phyloP scores from a whole-genome alignment of 1,140 invertebrate species.

The Drosophila triauraria region DNA sequence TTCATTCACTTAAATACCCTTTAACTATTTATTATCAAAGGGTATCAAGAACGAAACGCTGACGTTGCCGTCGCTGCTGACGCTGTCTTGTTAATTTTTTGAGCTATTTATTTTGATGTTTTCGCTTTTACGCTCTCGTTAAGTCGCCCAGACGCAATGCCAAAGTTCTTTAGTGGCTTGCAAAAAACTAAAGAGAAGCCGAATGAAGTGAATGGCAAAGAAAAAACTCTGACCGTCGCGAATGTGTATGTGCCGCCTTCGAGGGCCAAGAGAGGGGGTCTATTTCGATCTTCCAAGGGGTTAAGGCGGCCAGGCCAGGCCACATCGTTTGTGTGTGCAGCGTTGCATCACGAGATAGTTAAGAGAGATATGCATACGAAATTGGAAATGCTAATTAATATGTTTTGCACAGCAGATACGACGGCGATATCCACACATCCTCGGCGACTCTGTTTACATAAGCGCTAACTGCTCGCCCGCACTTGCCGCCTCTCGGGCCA shows the following conservation, averaged over 20 bases:
- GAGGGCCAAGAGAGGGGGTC: constrained; percentile 14
- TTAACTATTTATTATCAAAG: background rate
- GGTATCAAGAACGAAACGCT: constrained; percentile 52
- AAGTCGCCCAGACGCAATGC: constrained; percentile 73
- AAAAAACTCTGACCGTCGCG: constrained; percentile 56
- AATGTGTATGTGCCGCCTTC: constrained; percentile 20
- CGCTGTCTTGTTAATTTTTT: constrained; percentile 81
- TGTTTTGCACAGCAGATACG: constrained; percentile 79
- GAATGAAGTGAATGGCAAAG: constrained; percentile 34
- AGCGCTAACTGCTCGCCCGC: constrained; percentile 68
- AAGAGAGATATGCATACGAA: constrained; percentile 75
- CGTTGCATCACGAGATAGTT: constrained; percentile 80
- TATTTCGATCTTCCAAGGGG: constrained; percentile 6
- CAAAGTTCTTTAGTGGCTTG: constrained; percentile 57
- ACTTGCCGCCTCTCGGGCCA: constrained; percentile 17
- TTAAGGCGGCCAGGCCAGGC: constrained; percentile 9
- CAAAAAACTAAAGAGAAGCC: constrained; percentile 28
- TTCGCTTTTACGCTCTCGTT: constrained; percentile 83
- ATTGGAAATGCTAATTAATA: constrained; percentile 84
- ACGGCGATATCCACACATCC: constrained; percentile 61
- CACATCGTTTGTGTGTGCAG: constrained; percentile 61
- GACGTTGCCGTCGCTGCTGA: constrained; percentile 48
- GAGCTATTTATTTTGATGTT: constrained; percentile 83
- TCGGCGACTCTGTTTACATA: constrained; percentile 74
- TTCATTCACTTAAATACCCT: background rate